Evolutionary conservation across 2,888 invertebrate species (phyloP), one percentile per base, ranked within the genome.

Genomic region (Lamellibrachia satsuma): DNA sequence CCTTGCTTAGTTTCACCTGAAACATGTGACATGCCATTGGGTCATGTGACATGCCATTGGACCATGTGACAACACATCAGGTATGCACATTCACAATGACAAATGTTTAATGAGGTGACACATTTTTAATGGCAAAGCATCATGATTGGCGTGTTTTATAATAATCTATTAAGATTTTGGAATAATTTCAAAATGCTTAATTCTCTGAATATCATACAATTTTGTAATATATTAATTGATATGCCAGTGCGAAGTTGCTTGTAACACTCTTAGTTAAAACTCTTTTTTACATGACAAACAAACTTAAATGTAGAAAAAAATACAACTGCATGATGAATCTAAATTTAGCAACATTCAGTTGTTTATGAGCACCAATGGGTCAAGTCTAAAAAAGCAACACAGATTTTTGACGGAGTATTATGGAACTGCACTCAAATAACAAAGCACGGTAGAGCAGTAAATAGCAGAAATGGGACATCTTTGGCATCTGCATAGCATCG

Each of bases 1-100:
- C 95, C 91, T 95, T 95, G 75, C 75, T 75, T 75, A 75, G 15
- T 51, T 55, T 52, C 39, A 91, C 91, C 91, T 91, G 91, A 22
- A 75, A 75, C 75, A 75, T 75, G 75, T 75, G 75, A 75, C 75
- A 75, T 75, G 39, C 39, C 39, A 39, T 39, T 39, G 11, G 75
- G 6, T 75, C 75, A 75, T 75, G 75, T 75, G 75, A 75, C 75
- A 75, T 75, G 39, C 39, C 39, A 39, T 39, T 39, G 75, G 75
- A n/a, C n/a, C 75, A 75, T 75, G 75, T 75, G 75, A 75, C 6
- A 75, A 75, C 15, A 75, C 15, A 75, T 75, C 75, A 11, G n/a
- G 75, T 22, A 15, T 75, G 75, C 6, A 75, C 6, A 75, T 22
- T 6, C 22, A 75, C 75, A 75, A 75, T 75, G 22, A 6, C 6